These are phyloP conservation scores for Aphrocallistes beatrix DNA, from an alignment of 37 sponge, comb jelly and placozoan species.

Conservation along the genomic window DNA sequence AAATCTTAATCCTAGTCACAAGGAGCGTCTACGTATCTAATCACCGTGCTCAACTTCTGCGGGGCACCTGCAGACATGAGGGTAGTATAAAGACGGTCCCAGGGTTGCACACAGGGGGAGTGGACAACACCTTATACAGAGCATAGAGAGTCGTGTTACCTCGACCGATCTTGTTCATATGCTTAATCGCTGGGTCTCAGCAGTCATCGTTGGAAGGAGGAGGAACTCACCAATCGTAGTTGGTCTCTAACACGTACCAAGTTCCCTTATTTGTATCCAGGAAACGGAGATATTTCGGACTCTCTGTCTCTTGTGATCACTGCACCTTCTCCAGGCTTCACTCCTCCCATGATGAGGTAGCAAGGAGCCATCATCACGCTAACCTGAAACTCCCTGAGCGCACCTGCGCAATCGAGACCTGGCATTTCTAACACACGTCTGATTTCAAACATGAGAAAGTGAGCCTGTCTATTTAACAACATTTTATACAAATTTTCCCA, in stretches of 20 bases:
- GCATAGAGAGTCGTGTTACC: constrained; percentile 4
- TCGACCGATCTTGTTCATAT: constrained; percentile 48
- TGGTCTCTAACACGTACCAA: constrained; percentile 88
- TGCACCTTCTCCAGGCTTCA: constrained; percentile 49
- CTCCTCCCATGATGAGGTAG: constrained; percentile 73
- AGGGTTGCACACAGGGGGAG: constrained; percentile 65
- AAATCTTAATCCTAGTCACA: too few species aligned
- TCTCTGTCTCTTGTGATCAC: constrained; percentile 73
- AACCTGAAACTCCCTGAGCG: constrained; percentile 33
- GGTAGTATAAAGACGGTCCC: constrained; percentile 61
- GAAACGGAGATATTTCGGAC: constrained; percentile 38
- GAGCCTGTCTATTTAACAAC: constrained; percentile 23
- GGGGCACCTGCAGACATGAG: constrained; percentile 61
- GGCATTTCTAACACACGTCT: constrained; percentile 31
- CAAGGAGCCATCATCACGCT: constrained; percentile 63
- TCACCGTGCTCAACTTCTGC: constrained; percentile 30
- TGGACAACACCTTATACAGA: constrained; percentile 55
- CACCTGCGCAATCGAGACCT: constrained; percentile 27
- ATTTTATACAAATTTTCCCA: constrained; percentile 33
- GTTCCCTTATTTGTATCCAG: constrained; percentile 31
- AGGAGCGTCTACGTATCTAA: constrained; percentile 12
- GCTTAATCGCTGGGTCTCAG: constrained; percentile 63
- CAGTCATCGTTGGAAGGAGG: constrained; percentile 72
- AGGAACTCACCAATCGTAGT: constrained; percentile 83
- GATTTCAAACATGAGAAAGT: constrained; percentile 30